These are phyloP conservation scores for Tenthredo mesomela DNA, from an alignment of 2,888 invertebrate genomes.

Conservation along the genomic window DNA sequence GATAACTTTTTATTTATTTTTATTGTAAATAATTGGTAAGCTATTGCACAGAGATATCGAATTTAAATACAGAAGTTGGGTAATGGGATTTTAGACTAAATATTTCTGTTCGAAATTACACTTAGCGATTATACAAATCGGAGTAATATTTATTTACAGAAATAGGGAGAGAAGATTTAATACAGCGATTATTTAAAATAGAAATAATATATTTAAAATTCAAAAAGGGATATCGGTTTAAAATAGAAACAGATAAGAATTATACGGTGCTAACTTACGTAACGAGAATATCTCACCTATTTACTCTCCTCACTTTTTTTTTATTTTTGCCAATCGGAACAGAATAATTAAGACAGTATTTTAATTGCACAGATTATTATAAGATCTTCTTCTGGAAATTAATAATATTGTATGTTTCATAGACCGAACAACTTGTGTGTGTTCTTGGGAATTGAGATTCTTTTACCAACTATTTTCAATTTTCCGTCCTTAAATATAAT, in stretches of 20 bases:
- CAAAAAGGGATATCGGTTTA: background rate
- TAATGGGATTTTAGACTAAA: conserved; percentile 2
- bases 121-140: background rate
- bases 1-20: background rate
- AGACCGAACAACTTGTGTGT: background rate
- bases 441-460: background rate
- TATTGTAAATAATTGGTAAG: conserved; percentile 20
- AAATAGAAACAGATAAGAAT: background rate
- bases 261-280: conserved; percentile 38
- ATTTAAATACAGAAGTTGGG: conserved; percentile 3
- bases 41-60: background rate
- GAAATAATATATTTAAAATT: conserved; percentile 6
- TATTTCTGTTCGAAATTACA: background rate
- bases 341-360: background rate
- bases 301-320: background rate
- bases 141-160: background rate
- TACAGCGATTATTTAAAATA: background rate
- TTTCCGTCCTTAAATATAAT: conserved; percentile 77
- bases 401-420: background rate
- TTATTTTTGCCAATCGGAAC: background rate
- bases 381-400: background rate
- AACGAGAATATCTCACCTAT: background rate
- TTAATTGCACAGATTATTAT: conserved; percentile 7
- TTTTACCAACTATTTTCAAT: conserved; percentile 63
- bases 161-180: background rate